Evolutionary conservation across 2,888 invertebrate genomes (phyloP), one percentile per base, ranked within the genome.

Genomic region (Archips crataeganus): DNA sequence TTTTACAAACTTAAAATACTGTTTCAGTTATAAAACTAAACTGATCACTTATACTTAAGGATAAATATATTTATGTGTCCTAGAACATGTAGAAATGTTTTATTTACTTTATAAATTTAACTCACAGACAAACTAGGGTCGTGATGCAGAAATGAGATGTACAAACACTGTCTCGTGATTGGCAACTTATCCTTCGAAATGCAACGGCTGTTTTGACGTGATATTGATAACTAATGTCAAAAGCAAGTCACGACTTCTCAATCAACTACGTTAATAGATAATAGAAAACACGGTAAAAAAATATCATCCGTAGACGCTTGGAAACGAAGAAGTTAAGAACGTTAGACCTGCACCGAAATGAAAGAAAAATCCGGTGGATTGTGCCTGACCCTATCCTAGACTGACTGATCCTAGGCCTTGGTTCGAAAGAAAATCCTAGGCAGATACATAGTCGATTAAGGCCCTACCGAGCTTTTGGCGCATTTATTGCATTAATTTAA

Each of bases 141-240:
- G 81, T 82, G 82, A 80, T 79, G 70, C 70, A 73, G 49, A 70
- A 78, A 78, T 75, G 74, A 77, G 72, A 65, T 76, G 54, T 68
- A 77, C 76, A 82, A 82, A 81, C 70, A 82, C 62, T 65, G 10
- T 49, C n/a, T 70, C 84, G 82, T 83, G 84, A 80, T 83, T 79
- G 69, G 74, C 76, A 78, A 75, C 69, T 71, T 81, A 78, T 75
- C 72, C 75, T 75, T 77, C 59, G 66, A 74, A 63, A 61, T 68
- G 65, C 64, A 64, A 74, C 65, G 64, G 59, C 54, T 70, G 71
- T 76, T 70, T 75, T 74, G 75, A 75, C 71, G 67, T 47, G 68
- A 54, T 59, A 68, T 57, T 74, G 74, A 74, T 74, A 70, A 74
- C 42, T 70, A 74, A 70, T 74, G 74, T 74, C 74, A 74, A 74